Evolutionary conservation across 2,797 vertebrate genomes (phyloP), one percentile per base, ranked within the genome.

Genomic region (Malacoctenus gilli): DNA sequence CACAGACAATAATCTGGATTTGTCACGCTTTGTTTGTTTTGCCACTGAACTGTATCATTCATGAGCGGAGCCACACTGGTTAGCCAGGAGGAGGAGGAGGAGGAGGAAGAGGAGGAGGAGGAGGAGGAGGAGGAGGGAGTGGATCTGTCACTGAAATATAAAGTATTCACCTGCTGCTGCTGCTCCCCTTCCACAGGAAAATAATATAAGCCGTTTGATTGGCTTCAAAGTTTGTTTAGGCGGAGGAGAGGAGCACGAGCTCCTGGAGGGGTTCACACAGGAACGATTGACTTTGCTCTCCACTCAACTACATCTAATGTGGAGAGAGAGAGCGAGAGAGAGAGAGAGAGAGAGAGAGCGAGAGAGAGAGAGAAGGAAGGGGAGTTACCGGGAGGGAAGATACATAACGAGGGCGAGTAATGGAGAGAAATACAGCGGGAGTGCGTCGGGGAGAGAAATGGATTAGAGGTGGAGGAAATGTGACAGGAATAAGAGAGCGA

Each of bases 1-100:
- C 79, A 75, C 86, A 90, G 88, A 91, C 89, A 88, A 87, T 91
- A 88, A 90, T 91, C 89, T 90, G 89, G 87, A 90, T 90, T 90
- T 89, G 87, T 90, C 85, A 87, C 85, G 86, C 88, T 87, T 86
- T 89, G 89, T 91, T 90, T 90, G 88, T 87, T 86, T 85, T 82
- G 70, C 84, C 68, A 39, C 82, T 78, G 75, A 89, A 85, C 85
- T 83, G 75, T 83, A 86, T 89, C 88, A 84, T 82, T 90, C 89
- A 82, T 28, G 60, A 75, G 79, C 48, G 15, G 47, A 73, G 59
- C 65, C 68, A 21, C 68, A 21, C 21, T 50, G 30, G 75, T 80
- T 70, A 57, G 72, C 69, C 13, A 57, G 37, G 52, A 67, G 56
- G 68, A 71, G 58, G 30, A 44, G 50, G 46, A 28, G 56, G 38